Conservation (phyloP, 92 coral and sea anemone species). For the Parazoanthus swiftii region DNA sequence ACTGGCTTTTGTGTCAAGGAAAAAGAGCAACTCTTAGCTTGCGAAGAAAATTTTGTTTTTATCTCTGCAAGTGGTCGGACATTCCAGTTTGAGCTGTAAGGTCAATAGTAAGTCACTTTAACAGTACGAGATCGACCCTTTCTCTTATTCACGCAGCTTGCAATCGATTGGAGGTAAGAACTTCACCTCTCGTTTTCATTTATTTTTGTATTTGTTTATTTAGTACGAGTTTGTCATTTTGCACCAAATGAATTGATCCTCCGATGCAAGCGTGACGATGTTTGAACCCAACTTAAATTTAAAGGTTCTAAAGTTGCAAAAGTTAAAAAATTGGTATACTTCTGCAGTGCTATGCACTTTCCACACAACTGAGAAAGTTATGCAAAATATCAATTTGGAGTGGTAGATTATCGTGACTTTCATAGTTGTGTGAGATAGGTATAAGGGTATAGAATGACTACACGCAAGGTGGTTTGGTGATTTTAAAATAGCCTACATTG, state of each 20-base stretch:
- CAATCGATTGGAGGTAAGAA: slow-evolving; percentile 24
- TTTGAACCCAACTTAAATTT: too few relatives aligned
- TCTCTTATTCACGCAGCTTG: slow-evolving; percentile 4
- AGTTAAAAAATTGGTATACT: not conserved
- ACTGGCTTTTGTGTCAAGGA: not conserved
- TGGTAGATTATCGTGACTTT: not conserved
- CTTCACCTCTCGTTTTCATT: too few relatives aligned
- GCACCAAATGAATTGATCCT: too few relatives aligned
- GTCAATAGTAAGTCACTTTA: not conserved
- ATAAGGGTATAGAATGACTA: too few relatives aligned
- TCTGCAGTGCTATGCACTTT: not conserved
- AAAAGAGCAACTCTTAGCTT: not conserved
- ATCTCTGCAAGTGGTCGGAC: not conserved
- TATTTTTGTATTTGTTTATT: not conserved
- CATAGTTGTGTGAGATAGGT: not conserved
- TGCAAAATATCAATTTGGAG: not conserved
- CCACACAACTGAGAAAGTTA: not conserved
- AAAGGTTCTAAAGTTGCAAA: too few relatives aligned
- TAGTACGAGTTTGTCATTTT: not conserved
- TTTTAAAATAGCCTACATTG: not conserved
- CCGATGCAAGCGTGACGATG: not conserved
- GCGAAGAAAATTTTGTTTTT: not conserved
- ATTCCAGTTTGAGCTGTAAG: not conserved
- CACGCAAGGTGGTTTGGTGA: not conserved
- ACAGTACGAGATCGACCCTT: not conserved